Conservation (phyloP, 2,113 vertebrate species). For the Cinclus cinclus region DNA sequence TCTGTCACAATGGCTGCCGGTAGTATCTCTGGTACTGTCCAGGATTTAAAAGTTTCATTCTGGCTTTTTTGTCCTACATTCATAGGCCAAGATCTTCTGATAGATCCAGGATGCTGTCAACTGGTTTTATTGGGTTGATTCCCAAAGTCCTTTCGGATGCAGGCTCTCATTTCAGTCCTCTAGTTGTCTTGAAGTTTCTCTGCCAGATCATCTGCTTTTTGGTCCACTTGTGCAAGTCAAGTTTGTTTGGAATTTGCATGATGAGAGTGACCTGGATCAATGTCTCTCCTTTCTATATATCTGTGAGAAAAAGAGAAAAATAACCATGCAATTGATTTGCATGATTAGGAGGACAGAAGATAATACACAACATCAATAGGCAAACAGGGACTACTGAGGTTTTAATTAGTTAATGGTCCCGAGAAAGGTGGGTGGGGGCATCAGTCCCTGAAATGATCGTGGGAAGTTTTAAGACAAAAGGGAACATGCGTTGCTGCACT, state of each 20-base stretch:
- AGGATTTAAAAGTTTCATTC: not conserved
- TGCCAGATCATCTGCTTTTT: not conserved
- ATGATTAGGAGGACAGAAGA: not conserved
- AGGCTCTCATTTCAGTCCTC: not conserved
- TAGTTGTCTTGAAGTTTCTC: not conserved
- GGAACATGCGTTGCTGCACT: not conserved
- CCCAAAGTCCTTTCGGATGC: not conserved
- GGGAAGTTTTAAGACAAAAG: not conserved
- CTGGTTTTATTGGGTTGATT: not conserved
- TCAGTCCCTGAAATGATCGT: not conserved
- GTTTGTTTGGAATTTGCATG: not conserved
- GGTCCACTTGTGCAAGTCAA: not conserved
- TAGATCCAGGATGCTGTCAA: not conserved
- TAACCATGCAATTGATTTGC: not conserved
- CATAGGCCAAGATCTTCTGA: not conserved
- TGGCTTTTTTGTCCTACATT: not conserved
- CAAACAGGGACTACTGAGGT: not conserved
- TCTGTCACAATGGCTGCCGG: not conserved
- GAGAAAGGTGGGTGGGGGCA: rapidly evolving
- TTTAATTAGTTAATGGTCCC: not conserved
- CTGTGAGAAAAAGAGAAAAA: not conserved
- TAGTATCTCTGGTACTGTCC: not conserved
- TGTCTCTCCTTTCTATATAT: not conserved
- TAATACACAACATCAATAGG: not conserved
- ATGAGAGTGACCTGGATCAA: not conserved